Percentiles rank a stretch among this genome's conserved stretches.
Evolutionary conservation across 2,797 vertebrate genomes (phyloP).

Genomic region (Coccyzus lansbergi): DNA sequence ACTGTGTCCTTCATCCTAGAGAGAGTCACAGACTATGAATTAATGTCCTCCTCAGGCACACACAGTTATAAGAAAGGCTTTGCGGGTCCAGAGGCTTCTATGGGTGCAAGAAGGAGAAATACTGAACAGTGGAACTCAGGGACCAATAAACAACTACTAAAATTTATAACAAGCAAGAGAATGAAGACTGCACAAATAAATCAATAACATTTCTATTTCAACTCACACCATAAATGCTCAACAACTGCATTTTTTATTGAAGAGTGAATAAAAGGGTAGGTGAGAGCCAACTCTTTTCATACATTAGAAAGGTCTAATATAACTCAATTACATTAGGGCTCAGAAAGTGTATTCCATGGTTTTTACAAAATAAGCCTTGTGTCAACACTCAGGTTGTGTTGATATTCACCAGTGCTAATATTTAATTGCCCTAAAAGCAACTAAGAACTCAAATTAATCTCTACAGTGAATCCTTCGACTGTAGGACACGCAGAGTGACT

Average conservation of each 20-base stretch:
- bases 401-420: background rate
- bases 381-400: background rate
- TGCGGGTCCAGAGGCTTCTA: background rate
- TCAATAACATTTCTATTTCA: background rate
- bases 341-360: background rate
- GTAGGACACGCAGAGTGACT: background rate
- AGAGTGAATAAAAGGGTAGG: background rate
- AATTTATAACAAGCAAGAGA: background rate
- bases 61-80: background rate
- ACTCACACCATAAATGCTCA: background rate
- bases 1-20: background rate
- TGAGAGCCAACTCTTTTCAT: background rate
- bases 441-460: background rate
- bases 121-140: background rate
- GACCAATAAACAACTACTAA: background rate
- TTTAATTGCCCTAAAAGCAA: background rate
- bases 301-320: background rate
- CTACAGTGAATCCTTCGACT: background rate
- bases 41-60: background rate
- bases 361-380: background rate
- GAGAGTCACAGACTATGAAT: background rate
- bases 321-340: background rate
- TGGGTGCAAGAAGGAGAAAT: background rate
- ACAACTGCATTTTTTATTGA: background rate
- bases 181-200: background rate